These are phyloP conservation scores for Acestrorhynchus altus DNA, from an alignment of 2,797 vertebrate species.

Conservation along the genomic window DNA sequence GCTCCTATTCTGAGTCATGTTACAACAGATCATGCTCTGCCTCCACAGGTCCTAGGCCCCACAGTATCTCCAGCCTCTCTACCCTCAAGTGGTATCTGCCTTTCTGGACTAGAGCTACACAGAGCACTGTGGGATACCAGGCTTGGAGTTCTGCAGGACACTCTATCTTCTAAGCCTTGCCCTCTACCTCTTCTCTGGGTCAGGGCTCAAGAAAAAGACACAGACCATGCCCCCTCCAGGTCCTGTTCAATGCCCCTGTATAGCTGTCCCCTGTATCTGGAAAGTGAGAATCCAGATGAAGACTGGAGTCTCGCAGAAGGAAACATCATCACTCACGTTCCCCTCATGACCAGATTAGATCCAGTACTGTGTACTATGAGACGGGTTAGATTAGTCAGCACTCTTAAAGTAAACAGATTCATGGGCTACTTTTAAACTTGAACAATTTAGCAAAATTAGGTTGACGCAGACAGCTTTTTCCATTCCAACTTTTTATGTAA, in stretches of 20 bases:
- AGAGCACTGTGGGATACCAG: constrained; percentile 80
- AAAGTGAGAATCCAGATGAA: constrained; percentile 49
- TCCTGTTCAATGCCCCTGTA: constrained; percentile 64
- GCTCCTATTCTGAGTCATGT: no score
- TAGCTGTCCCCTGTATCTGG: constrained; percentile 80
- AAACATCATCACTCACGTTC: constrained; percentile 67
- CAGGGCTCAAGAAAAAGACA: constrained; percentile 49
- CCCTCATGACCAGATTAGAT: constrained; percentile 65
- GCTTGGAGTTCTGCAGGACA: constrained; percentile 69
- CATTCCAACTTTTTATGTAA: background rate
- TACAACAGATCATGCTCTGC: no score
- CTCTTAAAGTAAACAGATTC: constrained; percentile 43
- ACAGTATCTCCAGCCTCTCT: constrained; percentile 25
- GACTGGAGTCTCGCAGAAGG: constrained; percentile 60
- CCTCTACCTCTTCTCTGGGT: constrained; percentile 76
- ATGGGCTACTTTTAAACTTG: background rate
- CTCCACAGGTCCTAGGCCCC: constrained; percentile 68
- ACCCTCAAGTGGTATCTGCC: constrained; percentile 65
- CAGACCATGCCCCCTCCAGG: background rate
- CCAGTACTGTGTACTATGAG: constrained; percentile 73
- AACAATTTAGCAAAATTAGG: no score
- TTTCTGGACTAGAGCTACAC: constrained; percentile 81
- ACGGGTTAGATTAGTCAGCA: constrained; percentile 70
- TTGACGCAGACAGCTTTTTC: background rate
- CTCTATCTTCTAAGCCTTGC: constrained; percentile 64